These are phyloP conservation scores for Myocastor coypus DNA, from an alignment of 2,113 vertebrate genomes.

Conservation along the genomic window DNA sequence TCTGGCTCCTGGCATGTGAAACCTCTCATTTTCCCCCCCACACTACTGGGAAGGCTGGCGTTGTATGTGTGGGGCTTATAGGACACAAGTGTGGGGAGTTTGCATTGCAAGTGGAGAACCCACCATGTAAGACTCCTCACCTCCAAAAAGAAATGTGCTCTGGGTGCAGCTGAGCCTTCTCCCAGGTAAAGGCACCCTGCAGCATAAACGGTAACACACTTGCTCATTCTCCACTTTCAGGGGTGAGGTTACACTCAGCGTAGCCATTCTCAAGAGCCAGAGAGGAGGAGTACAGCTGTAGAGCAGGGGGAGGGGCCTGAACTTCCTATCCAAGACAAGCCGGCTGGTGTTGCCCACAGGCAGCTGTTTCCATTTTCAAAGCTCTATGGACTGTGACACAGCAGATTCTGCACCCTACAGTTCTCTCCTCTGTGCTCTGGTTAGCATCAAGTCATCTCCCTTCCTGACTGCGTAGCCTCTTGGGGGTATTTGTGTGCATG, in stretches of 20 bases:
- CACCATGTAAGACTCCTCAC: fast-evolving
- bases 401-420: background rate
- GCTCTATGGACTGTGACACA: background rate
- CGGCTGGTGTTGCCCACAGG: background rate
- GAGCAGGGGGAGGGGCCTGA: background rate
- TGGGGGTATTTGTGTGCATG: background rate
- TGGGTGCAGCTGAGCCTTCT: background rate
- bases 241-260: slow-evolving; percentile 21
- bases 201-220: slow-evolving; percentile 28
- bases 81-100: background rate
- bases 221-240: slow-evolving; percentile 7
- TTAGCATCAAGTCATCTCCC: background rate
- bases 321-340: background rate
- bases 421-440: slow-evolving; percentile 14
- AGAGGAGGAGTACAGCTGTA: background rate
- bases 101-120: background rate
- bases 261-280: slow-evolving; percentile 10
- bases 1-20: background rate
- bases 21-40: fast-evolving
- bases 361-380: background rate
- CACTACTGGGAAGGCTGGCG: background rate
- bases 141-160: background rate
- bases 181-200: background rate
- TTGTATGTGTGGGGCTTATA: fast-evolving
- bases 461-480: background rate